Evolutionary conservation across 2,888 invertebrate genomes (phyloP).

Genomic region (Azorinus chamasolen): DNA sequence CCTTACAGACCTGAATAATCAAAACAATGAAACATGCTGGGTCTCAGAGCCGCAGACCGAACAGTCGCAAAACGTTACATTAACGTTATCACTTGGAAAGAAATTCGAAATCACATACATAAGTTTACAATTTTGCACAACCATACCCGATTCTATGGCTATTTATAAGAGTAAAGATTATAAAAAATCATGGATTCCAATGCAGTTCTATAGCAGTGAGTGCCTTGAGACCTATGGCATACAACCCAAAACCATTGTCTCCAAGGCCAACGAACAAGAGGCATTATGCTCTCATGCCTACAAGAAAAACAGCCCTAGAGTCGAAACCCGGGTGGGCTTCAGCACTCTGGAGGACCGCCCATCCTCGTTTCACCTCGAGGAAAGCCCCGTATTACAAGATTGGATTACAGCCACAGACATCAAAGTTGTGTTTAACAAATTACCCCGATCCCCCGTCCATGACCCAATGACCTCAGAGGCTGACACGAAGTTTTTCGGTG

Average conservation of each 20-base stretch:
- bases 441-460: constrained; percentile 64
- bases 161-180: constrained; percentile 99
- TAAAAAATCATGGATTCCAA: constrained; percentile 98
- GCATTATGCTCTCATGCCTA: constrained; percentile 95
- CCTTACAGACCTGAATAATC: constrained; percentile 98
- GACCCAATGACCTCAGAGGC: constrained; percentile 68
- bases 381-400: constrained; percentile 96
- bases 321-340: constrained; percentile 93
- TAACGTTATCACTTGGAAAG: constrained; percentile 96
- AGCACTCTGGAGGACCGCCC: constrained; percentile 97
- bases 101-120: constrained; percentile 99
- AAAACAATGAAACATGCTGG: constrained; percentile 99
- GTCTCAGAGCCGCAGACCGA: constrained; percentile 95
- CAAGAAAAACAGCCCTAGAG: constrained; percentile 87
- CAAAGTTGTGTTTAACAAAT: constrained; percentile 89
- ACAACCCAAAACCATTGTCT: constrained; percentile 94
- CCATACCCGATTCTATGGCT: constrained; percentile 98
- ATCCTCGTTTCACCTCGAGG: constrained; percentile 97
- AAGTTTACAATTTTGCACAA: constrained; percentile 97
- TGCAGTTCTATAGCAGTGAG: constrained; percentile 98
- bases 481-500: constrained; percentile 88
- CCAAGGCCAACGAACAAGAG: constrained; percentile 98
- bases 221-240: constrained; percentile 96
- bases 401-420: constrained; percentile 99
- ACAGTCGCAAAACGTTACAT: constrained; percentile 92